phyloP scores from a whole-genome alignment of 1,140 invertebrate genomes.

The Brachionus manjavacas region DNA sequence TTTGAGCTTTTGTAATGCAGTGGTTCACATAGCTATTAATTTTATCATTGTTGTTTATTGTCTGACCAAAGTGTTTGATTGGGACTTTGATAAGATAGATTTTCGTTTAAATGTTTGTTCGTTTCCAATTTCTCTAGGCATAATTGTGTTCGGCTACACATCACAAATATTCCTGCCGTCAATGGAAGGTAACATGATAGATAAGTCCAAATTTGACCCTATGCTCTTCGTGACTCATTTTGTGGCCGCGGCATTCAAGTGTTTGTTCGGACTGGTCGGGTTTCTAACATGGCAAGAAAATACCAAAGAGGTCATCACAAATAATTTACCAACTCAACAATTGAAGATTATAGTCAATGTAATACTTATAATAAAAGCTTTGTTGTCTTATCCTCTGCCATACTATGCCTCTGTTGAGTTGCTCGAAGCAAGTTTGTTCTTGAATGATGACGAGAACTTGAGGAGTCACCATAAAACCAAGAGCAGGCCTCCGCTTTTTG shows the following conservation, averaged over 20 bases:
- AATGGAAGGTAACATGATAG: constrained; percentile 89
- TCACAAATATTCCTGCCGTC: constrained; percentile 98
- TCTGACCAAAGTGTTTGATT: constrained; percentile 77
- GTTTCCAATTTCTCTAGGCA: constrained; percentile 96
- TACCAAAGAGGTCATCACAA: constrained; percentile 84
- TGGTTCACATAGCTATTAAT: constrained; percentile 96
- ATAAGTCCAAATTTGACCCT: constrained; percentile 82
- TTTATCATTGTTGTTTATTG: constrained; percentile 93
- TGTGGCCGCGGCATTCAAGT: constrained; percentile 91
- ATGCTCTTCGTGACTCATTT: constrained; percentile 98
- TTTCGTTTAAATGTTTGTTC: constrained; percentile 87
- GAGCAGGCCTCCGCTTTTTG: constrained; percentile 66
- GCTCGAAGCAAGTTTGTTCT: constrained; percentile 86
- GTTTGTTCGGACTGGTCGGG: constrained; percentile 90
- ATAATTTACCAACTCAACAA: constrained; percentile 78
- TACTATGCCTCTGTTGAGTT: constrained; percentile 95
- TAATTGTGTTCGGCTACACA: constrained; percentile 98
- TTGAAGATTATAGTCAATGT: constrained; percentile 93
- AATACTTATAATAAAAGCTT: constrained; percentile 88
- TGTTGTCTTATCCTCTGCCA: constrained; percentile 92
- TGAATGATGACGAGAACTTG: constrained; percentile 59
- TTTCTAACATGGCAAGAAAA: constrained; percentile 91
- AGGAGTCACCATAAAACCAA: not conserved
- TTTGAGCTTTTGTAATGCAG: constrained; percentile 90
- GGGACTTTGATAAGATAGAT: constrained; percentile 67